Conservation (phyloP, 2,113 vertebrate genomes). For the Gambusia affinis region DNA sequence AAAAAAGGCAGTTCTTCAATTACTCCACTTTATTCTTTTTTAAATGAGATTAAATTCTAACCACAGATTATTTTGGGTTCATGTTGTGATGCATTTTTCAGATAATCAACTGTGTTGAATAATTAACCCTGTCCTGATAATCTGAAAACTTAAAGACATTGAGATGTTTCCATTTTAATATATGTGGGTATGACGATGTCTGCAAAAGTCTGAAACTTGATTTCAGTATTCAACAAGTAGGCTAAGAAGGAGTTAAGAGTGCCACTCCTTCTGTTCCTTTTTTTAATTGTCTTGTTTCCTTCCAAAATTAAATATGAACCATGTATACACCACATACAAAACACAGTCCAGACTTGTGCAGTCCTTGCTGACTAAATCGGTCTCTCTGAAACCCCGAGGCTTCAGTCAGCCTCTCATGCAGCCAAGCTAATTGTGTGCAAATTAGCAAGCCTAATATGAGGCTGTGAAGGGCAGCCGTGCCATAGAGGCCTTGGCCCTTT, state of each 20-base stretch:
- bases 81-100: background rate
- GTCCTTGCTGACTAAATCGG: constrained; percentile 43
- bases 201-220: no score
- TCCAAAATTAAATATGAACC: no score
- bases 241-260: no score
- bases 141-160: no score
- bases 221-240: no score
- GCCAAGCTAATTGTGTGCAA: constrained; percentile 69
- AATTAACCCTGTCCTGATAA: no score
- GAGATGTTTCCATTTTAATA: no score
- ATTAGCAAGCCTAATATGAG: constrained; percentile 70
- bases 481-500: constrained; percentile 68
- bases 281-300: no score
- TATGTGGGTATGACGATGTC: no score
- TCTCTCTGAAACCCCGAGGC: constrained; percentile 50
- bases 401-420: constrained; percentile 50
- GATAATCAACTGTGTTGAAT: background rate
- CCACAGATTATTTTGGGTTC: background rate
- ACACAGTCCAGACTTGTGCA: constrained; percentile 24
- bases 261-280: no score
- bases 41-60: background rate
- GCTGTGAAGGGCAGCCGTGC: constrained; percentile 61
- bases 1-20: background rate
- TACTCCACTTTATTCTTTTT: background rate
- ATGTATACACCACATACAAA: constrained; percentile 9